Evolutionary conservation across 2,888 invertebrate genomes (phyloP).

Genomic region (Oxyteleia sp.): DNA sequence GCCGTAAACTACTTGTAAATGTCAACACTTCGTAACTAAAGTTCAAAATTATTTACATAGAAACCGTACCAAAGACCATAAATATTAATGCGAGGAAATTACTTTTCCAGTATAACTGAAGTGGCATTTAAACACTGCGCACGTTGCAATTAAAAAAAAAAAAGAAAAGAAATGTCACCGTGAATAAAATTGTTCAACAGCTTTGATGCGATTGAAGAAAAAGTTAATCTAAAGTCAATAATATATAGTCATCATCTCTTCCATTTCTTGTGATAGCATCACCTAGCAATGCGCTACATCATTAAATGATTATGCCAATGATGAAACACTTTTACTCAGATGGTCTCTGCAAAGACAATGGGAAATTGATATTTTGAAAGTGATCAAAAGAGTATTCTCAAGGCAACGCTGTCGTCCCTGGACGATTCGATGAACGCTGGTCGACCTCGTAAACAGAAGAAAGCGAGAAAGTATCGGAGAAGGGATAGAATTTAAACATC

Average conservation of each 20-base stretch:
- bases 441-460: constrained; percentile 85
- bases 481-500: constrained; percentile 70
- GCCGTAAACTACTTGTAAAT: constrained; percentile 6
- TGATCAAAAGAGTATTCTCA: constrained; percentile 77
- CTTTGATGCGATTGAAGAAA: constrained; percentile 7
- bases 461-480: constrained; percentile 84
- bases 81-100: constrained; percentile 21
- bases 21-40: constrained; percentile 11
- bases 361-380: constrained; percentile 65
- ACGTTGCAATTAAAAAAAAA: constrained; percentile 3
- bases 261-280: background rate
- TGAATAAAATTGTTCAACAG: constrained; percentile 18
- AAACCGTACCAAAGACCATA: constrained; percentile 1
- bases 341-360: constrained; percentile 43
- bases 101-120: constrained; percentile 7
- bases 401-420: constrained; percentile 81
- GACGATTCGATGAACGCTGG: constrained; percentile 79
- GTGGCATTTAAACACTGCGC: constrained; percentile 22
- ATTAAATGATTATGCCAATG: constrained; percentile 7
- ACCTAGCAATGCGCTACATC: constrained; percentile 16
- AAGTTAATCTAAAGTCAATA: constrained; percentile 7
- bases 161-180: constrained; percentile 24
- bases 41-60: constrained; percentile 18
- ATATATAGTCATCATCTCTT: constrained; percentile 1
- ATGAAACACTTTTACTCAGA: constrained; percentile 22